These are phyloP conservation scores for Thinocorus orbignyianus DNA, from an alignment of 2,113 vertebrate species.

Conservation along the genomic window DNA sequence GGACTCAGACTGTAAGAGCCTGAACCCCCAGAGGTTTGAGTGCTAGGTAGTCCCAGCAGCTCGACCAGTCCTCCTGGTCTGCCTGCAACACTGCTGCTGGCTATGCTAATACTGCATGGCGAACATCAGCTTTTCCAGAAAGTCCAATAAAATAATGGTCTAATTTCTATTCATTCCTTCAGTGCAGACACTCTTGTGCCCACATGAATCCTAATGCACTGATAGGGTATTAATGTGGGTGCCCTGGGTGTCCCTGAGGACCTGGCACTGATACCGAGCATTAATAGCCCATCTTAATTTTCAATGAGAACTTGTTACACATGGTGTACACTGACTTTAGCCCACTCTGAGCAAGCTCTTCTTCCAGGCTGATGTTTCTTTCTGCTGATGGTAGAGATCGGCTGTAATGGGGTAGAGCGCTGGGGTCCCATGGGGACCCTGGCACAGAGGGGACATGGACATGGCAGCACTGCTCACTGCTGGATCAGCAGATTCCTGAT, in stretches of 20 bases:
- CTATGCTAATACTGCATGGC: not conserved
- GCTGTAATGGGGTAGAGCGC: fast-evolving
- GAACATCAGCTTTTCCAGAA: not conserved
- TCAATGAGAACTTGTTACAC: not conserved
- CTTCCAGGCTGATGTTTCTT: not conserved
- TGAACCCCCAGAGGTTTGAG: not conserved
- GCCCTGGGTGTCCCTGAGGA: not conserved
- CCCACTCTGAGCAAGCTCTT: not conserved
- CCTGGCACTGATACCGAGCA: not conserved
- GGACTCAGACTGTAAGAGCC: not conserved
- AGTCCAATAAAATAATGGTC: not conserved
- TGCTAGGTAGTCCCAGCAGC: not conserved
- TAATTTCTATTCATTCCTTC: not conserved
- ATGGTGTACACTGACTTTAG: not conserved
- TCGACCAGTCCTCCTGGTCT: not conserved
- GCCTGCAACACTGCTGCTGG: not conserved
- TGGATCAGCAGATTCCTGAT: not conserved
- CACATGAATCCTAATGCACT: not conserved
- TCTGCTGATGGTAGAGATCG: not conserved
- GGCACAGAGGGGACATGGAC: fast-evolving
- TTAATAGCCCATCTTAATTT: not conserved
- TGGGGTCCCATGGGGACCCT: fast-evolving
- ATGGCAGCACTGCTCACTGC: not conserved
- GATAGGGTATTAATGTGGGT: not conserved
- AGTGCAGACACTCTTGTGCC: not conserved